These are phyloP conservation scores for Melanaphis sacchari DNA, from an alignment of 1,140 invertebrate genomes.

Conservation along the genomic window DNA sequence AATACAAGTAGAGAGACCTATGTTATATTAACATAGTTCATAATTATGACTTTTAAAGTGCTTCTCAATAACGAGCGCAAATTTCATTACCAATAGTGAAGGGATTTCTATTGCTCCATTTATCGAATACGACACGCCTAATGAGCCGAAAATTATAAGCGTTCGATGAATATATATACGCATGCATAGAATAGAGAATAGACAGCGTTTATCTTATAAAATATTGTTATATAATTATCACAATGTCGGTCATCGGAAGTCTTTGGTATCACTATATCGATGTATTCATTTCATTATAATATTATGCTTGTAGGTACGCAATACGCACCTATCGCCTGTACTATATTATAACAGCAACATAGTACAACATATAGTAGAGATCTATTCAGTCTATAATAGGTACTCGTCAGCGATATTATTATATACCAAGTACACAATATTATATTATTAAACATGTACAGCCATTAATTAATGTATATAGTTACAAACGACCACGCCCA, in stretches of 20 bases:
- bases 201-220: conserved; percentile 5
- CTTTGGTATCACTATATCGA: not conserved
- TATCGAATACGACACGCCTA: conserved; percentile 8
- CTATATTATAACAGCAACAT: not conserved
- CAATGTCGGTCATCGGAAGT: not conserved
- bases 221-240: conserved; percentile 17
- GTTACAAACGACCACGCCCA: conserved; percentile 21
- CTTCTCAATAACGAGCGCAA: not conserved
- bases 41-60: not conserved
- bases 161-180: not conserved
- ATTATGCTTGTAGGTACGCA: no score
- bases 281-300: not conserved
- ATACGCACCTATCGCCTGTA: not conserved
- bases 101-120: not conserved
- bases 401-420: conserved; percentile 1
- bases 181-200: not conserved
- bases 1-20: not conserved
- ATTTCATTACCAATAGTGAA: not conserved
- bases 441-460: not conserved
- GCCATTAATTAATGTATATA: conserved; percentile 7
- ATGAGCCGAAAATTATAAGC: not conserved
- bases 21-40: not conserved
- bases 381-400: not conserved
- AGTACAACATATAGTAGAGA: not conserved
- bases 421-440: not conserved